Evolutionary conservation across 2,797 vertebrate species (phyloP).

Genomic region (Spinibarbus caldwelli): DNA sequence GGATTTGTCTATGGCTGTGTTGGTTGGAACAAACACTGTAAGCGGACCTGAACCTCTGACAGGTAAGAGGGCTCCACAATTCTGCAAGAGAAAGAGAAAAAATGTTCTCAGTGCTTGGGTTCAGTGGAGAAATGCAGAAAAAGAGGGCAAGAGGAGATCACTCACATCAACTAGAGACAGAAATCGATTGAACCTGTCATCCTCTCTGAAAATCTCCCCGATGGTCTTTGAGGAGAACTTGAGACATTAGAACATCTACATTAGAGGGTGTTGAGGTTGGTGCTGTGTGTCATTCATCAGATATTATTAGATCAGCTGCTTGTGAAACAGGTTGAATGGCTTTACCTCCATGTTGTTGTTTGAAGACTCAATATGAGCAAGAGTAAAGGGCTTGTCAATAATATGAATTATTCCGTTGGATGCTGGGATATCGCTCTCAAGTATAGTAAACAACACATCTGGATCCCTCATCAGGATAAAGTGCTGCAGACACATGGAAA

Average conservation of each 20-base stretch:
- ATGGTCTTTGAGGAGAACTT: slow-evolving; percentile 84
- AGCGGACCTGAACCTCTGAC: slow-evolving; percentile 86
- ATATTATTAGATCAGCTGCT: neutral
- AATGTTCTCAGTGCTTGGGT: neutral
- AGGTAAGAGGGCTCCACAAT: slow-evolving; percentile 75
- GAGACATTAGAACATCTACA: slow-evolving; percentile 7
- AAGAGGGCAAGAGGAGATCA: slow-evolving; percentile 6
- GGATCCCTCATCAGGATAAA: slow-evolving; percentile 78
- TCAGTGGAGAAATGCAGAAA: neutral
- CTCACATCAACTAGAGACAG: slow-evolving; percentile 93
- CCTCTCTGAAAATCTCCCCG: slow-evolving; percentile 84
- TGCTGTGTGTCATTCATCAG: neutral
- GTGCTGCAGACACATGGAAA: slow-evolving; percentile 62
- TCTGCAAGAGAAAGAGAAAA: slow-evolving; percentile 65
- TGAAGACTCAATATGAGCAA: slow-evolving; percentile 47
- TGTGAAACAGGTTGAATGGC: neutral
- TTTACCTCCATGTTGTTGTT: slow-evolving; percentile 79
- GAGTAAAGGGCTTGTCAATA: slow-evolving; percentile 76
- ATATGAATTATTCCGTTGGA: slow-evolving; percentile 92
- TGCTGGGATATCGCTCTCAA: slow-evolving; percentile 82
- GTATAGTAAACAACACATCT: slow-evolving; percentile 72
- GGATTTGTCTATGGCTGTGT: slow-evolving; percentile 86
- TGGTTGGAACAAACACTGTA: slow-evolving; percentile 92
- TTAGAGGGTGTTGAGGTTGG: slow-evolving; percentile 2
- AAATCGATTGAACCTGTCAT: slow-evolving; percentile 86